Evolutionary conservation across 1,140 invertebrate species (phyloP), one percentile per base, ranked within the genome.

Genomic region (Nymphalis io): DNA sequence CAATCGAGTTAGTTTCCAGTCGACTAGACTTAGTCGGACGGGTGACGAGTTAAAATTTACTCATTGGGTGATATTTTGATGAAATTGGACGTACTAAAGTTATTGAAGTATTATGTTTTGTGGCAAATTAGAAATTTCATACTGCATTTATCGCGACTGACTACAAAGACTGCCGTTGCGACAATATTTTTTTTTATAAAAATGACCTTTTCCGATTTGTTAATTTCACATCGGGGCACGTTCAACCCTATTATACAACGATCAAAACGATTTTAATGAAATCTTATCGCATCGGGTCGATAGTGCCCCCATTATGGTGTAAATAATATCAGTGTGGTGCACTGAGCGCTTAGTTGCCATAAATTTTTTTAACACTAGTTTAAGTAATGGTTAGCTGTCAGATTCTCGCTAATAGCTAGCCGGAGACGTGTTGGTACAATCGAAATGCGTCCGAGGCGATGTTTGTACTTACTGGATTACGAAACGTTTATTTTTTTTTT

Each of bases 281-380:
- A 53, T 23, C 0, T 21, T 23, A 27, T 55, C 2, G 6, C 23
- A 21, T 20, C 10, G 18, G 48, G 48, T 51, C 48, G 48, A 21
- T 33, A 15, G 33, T n/a, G 23, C 55, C 23, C 27, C 38, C 68
- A 72, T 79, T 72, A 65, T 67, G 60, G 69, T 90, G 87, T 91
- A 89, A 84, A 91, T 89, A 90, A 82, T 73, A 73, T 89, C 86
- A 85, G 87, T 87, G 86, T 67, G 63, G 60, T 72, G 59, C 87
- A 85, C 89, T 89, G 87, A 88, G 71, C 79, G 87, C 85, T 89
- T 91, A 85, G 89, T 91, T 91, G 89, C 89, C 89, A 91, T 91
- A 91, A 86, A 89, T 85, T 82, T 77, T 82, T 88, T 55, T 27
- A 88, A 82, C 81, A 80, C 81, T 91, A 91, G 87, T 83, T 80